Base-by-base conservation (phyloP, 2,113 vertebrate species). In the Pycnonotus jocosus region DNA sequence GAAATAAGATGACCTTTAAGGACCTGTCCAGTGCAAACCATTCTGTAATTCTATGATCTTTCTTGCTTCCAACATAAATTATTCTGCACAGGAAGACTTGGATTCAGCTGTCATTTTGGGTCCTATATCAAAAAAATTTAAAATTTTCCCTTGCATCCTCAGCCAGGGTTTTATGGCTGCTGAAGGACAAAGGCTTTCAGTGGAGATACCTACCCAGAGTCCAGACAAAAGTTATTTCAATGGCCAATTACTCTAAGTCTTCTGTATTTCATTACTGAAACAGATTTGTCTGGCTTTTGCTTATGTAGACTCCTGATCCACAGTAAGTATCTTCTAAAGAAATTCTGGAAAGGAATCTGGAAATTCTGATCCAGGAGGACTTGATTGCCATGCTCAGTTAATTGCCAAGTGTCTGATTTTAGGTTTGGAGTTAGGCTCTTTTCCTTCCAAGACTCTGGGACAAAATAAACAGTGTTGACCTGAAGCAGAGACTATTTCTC, bases 11-110 rank as follows among this genome's bases (percentile, higher is more conserved):
- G 54, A 53, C 10, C 12, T 60, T 44, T 38, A 60, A 60, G 28
- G 45, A 69, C 15, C 10, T 0, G 0, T 68, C 14, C 33, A 69
- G 33, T 0, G 1, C 45, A 60, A 69, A 45, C 11, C 18, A 45
- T 86, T 38, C 33, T 38, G 23, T 60, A 69, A 78, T 28, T 56
- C 33, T 64, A 30, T 30, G 4, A 54, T 27, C 44, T 30, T 44
- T 57, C 22, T 61, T 64, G 25, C 35, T 80, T 68, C 40, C 42
- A 80, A 42, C 2, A 33, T 15, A 69, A 88, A 72, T 77, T 38
- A 88, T 83, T 71, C 57, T 30, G 30, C 58, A 83, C 16, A 51
- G 38, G 5, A 88, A 47, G 27, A 83, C 23, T 12, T 82, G 22
- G 62, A 76, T 33, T 65, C 50, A 48, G 10, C 40, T 56, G n/a